phyloP scores from a whole-genome alignment of 2,888 invertebrate species.

The Embidobia sp. region DNA sequence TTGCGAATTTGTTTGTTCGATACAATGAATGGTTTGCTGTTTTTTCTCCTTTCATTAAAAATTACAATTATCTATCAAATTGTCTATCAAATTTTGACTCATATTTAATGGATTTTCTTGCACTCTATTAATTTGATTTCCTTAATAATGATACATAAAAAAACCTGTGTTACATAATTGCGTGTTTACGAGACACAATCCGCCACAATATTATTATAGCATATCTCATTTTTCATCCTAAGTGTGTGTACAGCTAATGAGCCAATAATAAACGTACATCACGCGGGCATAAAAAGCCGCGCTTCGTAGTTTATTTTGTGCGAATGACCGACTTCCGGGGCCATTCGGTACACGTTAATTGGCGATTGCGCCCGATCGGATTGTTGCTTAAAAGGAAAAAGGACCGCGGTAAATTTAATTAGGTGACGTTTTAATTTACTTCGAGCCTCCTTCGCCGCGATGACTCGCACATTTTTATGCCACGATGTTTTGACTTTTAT shows the following conservation, averaged over 20 bases:
- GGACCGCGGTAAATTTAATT: constrained; percentile 53
- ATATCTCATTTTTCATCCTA: too few relatives aligned
- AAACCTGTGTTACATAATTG: too few relatives aligned
- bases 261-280: constrained; percentile 17
- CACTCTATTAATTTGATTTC: too few relatives aligned
- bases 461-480: constrained; percentile 41
- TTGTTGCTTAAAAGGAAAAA: constrained; percentile 39
- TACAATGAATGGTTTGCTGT: too few relatives aligned
- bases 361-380: constrained; percentile 34
- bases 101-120: too few relatives aligned
- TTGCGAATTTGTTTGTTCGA: too few relatives aligned
- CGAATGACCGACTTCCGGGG: constrained; percentile 49
- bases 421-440: constrained; percentile 57
- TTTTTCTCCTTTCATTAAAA: too few relatives aligned
- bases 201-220: too few relatives aligned
- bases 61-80: too few relatives aligned
- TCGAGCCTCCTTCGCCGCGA: constrained; percentile 16
- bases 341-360: constrained; percentile 47
- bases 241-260: constrained; percentile 22
- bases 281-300: constrained; percentile 3
- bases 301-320: constrained; percentile 40
- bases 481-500: constrained; percentile 24
- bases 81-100: too few relatives aligned
- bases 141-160: too few relatives aligned
- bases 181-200: too few relatives aligned